Evolutionary conservation across 2,113 vertebrate genomes (phyloP).

Genomic region (Eulemur macaco): DNA sequence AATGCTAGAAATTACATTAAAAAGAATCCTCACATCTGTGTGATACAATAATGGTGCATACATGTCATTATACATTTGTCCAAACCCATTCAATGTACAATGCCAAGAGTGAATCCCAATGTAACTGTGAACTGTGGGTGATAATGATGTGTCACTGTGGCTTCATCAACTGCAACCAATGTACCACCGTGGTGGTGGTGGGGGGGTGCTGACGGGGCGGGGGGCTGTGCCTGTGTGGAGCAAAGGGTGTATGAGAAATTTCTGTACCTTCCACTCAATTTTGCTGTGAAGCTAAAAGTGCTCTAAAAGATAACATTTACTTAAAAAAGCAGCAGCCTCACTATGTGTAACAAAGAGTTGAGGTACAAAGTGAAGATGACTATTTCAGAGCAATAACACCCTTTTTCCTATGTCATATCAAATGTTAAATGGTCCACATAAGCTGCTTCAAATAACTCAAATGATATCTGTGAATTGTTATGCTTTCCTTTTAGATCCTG

Average conservation of each 20-base stretch:
- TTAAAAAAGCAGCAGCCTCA: neutral
- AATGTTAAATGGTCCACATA: neutral
- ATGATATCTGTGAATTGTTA: neutral
- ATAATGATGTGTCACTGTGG: fast-evolving
- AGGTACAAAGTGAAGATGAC: neutral
- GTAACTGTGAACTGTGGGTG: neutral
- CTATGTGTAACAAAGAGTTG: neutral
- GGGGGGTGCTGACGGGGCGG: too few species aligned
- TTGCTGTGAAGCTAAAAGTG: neutral
- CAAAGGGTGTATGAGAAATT: neutral
- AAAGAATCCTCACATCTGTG: neutral
- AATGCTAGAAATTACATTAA: neutral
- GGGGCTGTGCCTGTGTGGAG: too few species aligned
- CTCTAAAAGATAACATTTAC: too few species aligned
- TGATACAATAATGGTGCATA: neutral
- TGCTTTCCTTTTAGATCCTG: neutral
- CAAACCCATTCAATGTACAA: neutral
- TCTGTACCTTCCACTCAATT: neutral
- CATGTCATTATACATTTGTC: neutral
- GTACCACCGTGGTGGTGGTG: neutral
- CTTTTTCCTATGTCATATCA: neutral
- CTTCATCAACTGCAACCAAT: neutral
- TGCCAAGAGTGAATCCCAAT: neutral
- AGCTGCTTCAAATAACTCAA: neutral
- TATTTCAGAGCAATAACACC: neutral